phyloP scores from a whole-genome alignment of 2,888 invertebrate genomes.

The Mellilla xanthometata region DNA sequence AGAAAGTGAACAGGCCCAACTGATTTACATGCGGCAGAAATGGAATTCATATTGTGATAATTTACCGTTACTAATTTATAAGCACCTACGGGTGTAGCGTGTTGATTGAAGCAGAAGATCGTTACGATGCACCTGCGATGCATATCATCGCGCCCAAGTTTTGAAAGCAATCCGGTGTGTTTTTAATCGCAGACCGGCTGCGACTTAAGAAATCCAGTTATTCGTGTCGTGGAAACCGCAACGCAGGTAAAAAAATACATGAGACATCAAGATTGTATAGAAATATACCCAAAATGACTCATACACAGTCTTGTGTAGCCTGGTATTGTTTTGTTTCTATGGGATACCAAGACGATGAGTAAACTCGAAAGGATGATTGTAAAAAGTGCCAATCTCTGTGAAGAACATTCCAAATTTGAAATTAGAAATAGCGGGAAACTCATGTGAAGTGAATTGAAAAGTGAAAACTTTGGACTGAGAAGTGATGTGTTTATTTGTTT shows the following conservation, averaged over 20 bases:
- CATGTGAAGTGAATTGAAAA: constrained; percentile 6
- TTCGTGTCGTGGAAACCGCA: constrained; percentile 50
- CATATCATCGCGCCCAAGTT: constrained; percentile 48
- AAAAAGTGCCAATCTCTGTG: constrained; percentile 7
- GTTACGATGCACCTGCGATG: constrained; percentile 77
- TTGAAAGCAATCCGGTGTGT: constrained; percentile 42
- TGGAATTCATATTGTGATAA: constrained; percentile 50
- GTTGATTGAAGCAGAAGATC: constrained; percentile 54
- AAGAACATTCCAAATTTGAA: constrained; percentile 34
- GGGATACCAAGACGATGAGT: constrained; percentile 66
- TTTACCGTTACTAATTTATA: constrained; percentile 65
- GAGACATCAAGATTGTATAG: constrained; percentile 48
- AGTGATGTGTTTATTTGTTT: constrained; percentile 26
- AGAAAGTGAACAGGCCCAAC: constrained; percentile 63
- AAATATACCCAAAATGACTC: constrained; percentile 73
- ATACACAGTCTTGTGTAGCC: constrained; percentile 62
- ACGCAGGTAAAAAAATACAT: constrained; percentile 56
- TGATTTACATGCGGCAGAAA: constrained; percentile 50
- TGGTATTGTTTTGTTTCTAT: constrained; percentile 73
- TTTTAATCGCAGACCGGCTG: constrained; percentile 51
- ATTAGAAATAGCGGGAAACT: constrained; percentile 30
- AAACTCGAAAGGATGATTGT: constrained; percentile 41
- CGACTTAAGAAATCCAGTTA: constrained; percentile 55
- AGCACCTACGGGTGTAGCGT: constrained; percentile 46
- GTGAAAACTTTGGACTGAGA: constrained; percentile 19